These are phyloP conservation scores for Melanchra persicariae DNA, from an alignment of 2,888 invertebrate genomes.

Conservation along the genomic window DNA sequence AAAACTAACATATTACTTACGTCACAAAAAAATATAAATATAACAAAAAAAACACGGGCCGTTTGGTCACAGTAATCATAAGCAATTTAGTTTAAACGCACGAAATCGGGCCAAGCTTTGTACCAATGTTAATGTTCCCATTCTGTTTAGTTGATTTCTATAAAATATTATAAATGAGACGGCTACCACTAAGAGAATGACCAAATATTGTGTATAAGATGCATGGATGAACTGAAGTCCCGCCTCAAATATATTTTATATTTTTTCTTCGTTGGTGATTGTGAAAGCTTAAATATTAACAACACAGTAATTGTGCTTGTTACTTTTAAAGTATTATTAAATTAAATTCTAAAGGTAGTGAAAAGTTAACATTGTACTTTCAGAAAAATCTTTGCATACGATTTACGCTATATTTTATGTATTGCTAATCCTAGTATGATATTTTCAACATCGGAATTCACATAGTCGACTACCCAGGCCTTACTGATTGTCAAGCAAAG, in stretches of 20 bases:
- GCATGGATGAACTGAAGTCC: slow-evolving; percentile 74
- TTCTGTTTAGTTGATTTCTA: slow-evolving; percentile 90
- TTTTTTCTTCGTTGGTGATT: neutral
- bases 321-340: no score
- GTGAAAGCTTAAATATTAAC: neutral
- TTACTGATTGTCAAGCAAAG: neutral
- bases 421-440: neutral
- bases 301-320: no score
- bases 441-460: neutral
- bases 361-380: no score
- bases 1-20: slow-evolving; percentile 69
- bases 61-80: slow-evolving; percentile 83
- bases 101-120: slow-evolving; percentile 84
- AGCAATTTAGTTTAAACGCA: slow-evolving; percentile 85
- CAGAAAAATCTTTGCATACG: neutral
- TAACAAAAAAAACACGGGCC: slow-evolving; percentile 52
- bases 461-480: neutral
- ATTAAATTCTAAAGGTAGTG: no score
- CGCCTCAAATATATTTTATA: neutral
- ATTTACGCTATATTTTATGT: neutral
- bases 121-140: slow-evolving; percentile 87
- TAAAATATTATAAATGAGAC: slow-evolving; percentile 90
- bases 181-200: slow-evolving; percentile 90
- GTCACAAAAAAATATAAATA: slow-evolving; percentile 60
- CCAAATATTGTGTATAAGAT: slow-evolving; percentile 86